These are phyloP conservation scores for Acipenser oxyrinchus DNA, from an alignment of 2,797 vertebrate species.

Conservation along the genomic window DNA sequence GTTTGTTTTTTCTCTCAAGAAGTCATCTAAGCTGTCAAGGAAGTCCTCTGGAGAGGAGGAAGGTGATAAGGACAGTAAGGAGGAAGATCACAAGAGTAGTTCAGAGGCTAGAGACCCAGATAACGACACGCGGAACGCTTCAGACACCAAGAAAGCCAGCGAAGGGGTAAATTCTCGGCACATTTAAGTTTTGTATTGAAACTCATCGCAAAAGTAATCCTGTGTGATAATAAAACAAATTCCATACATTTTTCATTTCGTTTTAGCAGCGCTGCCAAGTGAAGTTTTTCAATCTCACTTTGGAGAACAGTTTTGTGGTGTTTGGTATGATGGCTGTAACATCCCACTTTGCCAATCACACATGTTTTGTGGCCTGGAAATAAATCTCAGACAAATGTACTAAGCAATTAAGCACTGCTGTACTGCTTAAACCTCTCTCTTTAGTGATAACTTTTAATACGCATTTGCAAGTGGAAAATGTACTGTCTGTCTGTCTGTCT, in stretches of 20 bases:
- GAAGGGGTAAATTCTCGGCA: slow-evolving; percentile 60
- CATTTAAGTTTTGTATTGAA: slow-evolving; percentile 12
- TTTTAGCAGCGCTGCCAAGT: not conserved
- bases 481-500: not conserved
- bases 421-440: no score
- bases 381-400: no score
- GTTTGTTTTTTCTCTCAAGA: slow-evolving; percentile 49
- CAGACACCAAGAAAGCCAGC: slow-evolving; percentile 80
- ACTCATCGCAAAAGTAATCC: not conserved
- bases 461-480: not conserved
- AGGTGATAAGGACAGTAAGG: slow-evolving; percentile 86
- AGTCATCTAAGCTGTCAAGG: slow-evolving; percentile 85
- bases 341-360: not conserved
- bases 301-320: not conserved
- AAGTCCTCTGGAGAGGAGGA: slow-evolving; percentile 79
- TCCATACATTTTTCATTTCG: not conserved
- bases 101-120: slow-evolving; percentile 81
- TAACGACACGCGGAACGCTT: slow-evolving; percentile 78
- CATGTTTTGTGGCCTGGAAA: no score
- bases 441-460: no score
- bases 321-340: not conserved
- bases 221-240: not conserved
- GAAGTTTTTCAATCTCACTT: not conserved
- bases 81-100: slow-evolving; percentile 83
- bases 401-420: no score